Evolutionary conservation across 1,140 invertebrate genomes (phyloP), one percentile per base, ranked within the genome.

Genomic region (Trichogramma pretiosum): DNA sequence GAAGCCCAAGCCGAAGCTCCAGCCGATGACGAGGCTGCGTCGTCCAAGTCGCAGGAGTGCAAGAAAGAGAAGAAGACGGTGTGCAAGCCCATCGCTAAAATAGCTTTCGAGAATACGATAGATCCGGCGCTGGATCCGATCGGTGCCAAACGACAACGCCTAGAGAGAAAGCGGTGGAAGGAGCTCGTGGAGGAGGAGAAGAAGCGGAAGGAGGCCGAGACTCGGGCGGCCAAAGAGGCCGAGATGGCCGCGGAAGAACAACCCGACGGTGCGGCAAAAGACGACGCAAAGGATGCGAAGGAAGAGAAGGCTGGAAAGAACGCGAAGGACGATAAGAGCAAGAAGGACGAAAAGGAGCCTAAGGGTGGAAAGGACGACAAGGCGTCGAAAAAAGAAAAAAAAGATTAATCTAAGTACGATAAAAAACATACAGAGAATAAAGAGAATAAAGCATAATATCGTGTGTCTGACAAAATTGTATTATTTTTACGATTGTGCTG

Each of bases 111-210:
- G 17, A 28, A 41, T 2, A 63, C 53, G 4, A 54, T 57, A 14
- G 62, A 64, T 53, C 62, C 62, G 5, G 48, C 48, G 3, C 50
- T 59, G 1, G 55, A 59, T 48, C 58, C 56, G 0, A 8, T 19
- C 0, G 17, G 52, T 11, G 56, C 62, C n/a, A 48, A 35, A 5
- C 52, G 19, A 28, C 62, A 64, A 37, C 41, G 37, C 2, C 36
- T 28, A 4, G 60, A 56, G n/a, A 53, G 61, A 19, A 53, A 57
- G 42, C 13, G 23, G 32, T 2, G 30, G 46, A 28, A 24, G 28
- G 14, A 19, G 17, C 7, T 9, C 0, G 33, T 13, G 14, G 32
- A 11, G 13, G 18, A 21, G n/a, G 14, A 47, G 2, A 23, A 9
- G 28, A 30, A 22, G 36, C n/a, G n/a, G n/a, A n/a, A n/a, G n/a